Conservation (phyloP, 2,113 vertebrate genomes). For the Thalassoma bifasciatum region DNA sequence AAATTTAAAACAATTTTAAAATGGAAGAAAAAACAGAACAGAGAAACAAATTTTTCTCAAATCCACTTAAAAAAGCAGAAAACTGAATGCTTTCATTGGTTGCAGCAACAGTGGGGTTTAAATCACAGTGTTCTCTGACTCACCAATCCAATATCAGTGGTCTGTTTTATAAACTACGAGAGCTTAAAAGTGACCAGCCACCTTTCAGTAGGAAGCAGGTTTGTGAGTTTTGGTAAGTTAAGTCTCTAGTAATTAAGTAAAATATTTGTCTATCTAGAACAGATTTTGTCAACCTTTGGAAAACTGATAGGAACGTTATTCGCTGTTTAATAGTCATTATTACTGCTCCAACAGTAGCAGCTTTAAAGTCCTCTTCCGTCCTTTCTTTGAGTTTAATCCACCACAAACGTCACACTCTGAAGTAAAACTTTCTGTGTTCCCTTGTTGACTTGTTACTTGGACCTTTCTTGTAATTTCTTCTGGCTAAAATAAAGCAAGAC, state of each 20-base stretch:
- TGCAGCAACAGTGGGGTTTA: neutral
- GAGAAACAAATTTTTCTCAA: neutral
- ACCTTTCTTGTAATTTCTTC: slow-evolving; percentile 4
- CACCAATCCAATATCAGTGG: neutral
- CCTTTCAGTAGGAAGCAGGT: slow-evolving; percentile 18
- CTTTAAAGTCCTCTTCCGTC: slow-evolving; percentile 1
- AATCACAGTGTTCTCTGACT: slow-evolving; percentile 42
- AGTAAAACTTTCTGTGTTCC: neutral
- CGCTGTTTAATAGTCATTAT: slow-evolving; percentile 12
- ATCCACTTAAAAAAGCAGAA: slow-evolving; percentile 22
- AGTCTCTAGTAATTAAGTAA: slow-evolving; percentile 13
- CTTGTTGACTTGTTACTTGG: slow-evolving; percentile 3
- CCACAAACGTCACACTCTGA: neutral
- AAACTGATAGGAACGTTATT: slow-evolving; percentile 18
- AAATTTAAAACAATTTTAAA: too few relatives aligned
- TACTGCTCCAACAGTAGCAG: slow-evolving; percentile 11
- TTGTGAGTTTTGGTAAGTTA: slow-evolving; percentile 5
- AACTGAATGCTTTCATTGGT: neutral
- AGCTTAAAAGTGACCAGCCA: slow-evolving; percentile 2
- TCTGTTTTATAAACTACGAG: slow-evolving; percentile 3
- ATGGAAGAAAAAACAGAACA: too few relatives aligned
- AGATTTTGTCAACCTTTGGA: slow-evolving; percentile 5
- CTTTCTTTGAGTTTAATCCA: neutral
- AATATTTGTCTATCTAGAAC: slow-evolving; percentile 7
- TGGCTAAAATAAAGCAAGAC: neutral